Conservation (phyloP, 1,140 invertebrate species). For the Zaprionus vittiger region DNA sequence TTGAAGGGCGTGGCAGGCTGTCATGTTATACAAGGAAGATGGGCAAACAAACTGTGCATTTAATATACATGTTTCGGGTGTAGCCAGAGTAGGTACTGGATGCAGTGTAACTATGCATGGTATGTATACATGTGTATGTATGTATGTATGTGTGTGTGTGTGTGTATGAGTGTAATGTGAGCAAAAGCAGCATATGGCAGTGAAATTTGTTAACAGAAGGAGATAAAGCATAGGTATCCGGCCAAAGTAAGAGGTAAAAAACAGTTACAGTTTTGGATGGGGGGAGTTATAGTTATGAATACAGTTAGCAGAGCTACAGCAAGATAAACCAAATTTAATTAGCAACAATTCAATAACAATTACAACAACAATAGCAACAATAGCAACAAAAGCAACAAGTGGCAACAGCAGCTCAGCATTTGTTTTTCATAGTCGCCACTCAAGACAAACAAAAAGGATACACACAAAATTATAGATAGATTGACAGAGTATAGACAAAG, state of each 20-base stretch:
- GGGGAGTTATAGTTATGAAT: neutral
- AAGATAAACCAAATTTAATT: neutral
- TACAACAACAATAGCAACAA: constrained; percentile 36
- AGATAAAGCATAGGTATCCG: neutral
- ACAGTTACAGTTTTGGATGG: neutral
- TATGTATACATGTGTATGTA: neutral
- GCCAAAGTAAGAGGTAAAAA: neutral
- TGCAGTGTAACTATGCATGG: neutral
- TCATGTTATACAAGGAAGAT: neutral
- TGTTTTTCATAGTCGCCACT: neutral
- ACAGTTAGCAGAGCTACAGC: neutral
- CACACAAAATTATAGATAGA: constrained; percentile 9
- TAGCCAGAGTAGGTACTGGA: neutral
- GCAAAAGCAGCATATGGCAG: neutral
- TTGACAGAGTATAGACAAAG: constrained; percentile 5
- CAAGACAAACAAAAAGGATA: neutral
- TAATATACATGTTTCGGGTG: constrained; percentile 17
- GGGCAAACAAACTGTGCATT: constrained; percentile 48
- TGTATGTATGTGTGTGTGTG: neutral
- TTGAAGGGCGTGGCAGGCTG: neutral
- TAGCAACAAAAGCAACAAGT: constrained; percentile 42
- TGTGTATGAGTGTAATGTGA: neutral
- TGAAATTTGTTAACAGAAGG: neutral
- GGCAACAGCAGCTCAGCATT: constrained; percentile 23
- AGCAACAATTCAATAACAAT: constrained; percentile 2